Conservation (phyloP, 1,140 invertebrate species). For the Drosophila persimilis region DNA sequence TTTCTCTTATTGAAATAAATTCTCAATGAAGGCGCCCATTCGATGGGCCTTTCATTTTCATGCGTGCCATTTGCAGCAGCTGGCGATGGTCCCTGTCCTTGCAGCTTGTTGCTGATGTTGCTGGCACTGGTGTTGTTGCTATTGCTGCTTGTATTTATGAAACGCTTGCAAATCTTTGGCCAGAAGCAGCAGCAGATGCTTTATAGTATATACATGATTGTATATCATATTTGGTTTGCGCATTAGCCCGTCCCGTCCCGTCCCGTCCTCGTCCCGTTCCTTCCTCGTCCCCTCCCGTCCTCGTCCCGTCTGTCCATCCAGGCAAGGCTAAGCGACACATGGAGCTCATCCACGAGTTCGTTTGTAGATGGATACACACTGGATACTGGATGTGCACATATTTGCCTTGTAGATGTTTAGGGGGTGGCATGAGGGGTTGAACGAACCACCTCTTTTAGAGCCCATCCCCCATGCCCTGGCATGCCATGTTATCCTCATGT, state of each 20-base stretch:
- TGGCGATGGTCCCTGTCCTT: slow-evolving; percentile 49
- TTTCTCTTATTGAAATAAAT: slow-evolving; percentile 77
- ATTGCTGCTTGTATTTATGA: slow-evolving; percentile 61
- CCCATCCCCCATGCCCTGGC: slow-evolving; percentile 15
- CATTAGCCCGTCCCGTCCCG: slow-evolving; percentile 59
- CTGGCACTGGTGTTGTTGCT: slow-evolving; percentile 32
- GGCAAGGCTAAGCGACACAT: slow-evolving; percentile 74
- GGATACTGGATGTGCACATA: slow-evolving; percentile 25
- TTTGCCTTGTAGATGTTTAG: slow-evolving; percentile 57
- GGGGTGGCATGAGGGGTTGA: slow-evolving; percentile 28
- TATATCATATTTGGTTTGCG: slow-evolving; percentile 78
- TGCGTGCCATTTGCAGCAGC: slow-evolving; percentile 80
- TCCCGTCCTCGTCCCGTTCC: no score
- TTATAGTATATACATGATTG: slow-evolving; percentile 53
- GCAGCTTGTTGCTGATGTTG: slow-evolving; percentile 70
- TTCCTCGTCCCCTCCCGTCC: no score
- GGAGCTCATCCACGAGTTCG: slow-evolving; percentile 27
- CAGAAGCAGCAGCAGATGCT: slow-evolving; percentile 40
- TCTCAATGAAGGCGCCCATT: slow-evolving; percentile 79
- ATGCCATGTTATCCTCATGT: slow-evolving; percentile 48
- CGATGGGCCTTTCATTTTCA: slow-evolving; percentile 80
- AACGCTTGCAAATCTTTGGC: slow-evolving; percentile 77
- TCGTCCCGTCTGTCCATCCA: background rate
- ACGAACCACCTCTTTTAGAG: slow-evolving; percentile 12
- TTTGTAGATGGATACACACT: slow-evolving; percentile 42